These are phyloP conservation scores for Pampusana beccarii DNA, from an alignment of 2,113 vertebrate genomes.

Conservation along the genomic window DNA sequence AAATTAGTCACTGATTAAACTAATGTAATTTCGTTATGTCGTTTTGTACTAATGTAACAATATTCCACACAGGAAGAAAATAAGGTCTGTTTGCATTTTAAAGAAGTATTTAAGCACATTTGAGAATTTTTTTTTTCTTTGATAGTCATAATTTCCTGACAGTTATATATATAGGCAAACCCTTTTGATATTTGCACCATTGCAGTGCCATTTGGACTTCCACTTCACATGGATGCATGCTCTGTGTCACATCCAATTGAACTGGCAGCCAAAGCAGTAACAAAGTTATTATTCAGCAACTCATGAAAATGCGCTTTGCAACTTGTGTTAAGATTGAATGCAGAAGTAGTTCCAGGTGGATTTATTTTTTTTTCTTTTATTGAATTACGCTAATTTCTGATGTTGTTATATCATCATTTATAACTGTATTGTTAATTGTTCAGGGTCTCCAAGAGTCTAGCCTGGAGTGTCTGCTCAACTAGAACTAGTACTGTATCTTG, in stretches of 20 bases:
- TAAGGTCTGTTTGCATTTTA: neutral
- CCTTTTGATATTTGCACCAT: neutral
- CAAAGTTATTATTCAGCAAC: neutral
- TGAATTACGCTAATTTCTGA: neutral
- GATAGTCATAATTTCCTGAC: neutral
- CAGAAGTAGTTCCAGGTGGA: neutral
- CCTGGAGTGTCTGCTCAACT: neutral
- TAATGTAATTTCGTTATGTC: neutral
- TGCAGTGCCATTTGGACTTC: neutral
- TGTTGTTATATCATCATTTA: neutral
- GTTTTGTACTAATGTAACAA: neutral
- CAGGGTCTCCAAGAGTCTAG: neutral
- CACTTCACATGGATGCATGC: neutral
- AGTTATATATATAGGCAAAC: neutral
- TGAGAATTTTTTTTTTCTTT: neutral
- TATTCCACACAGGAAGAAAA: neutral
- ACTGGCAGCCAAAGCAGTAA: neutral
- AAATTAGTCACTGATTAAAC: neutral
- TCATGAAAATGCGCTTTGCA: neutral
- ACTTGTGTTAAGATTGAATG: neutral
- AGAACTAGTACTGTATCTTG: neutral
- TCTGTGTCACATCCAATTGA: neutral
- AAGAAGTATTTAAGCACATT: neutral
- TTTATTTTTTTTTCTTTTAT: neutral
- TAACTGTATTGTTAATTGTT: neutral